phyloP scores from a whole-genome alignment of 2,113 vertebrate genomes.

The Malurus melanocephalus region DNA sequence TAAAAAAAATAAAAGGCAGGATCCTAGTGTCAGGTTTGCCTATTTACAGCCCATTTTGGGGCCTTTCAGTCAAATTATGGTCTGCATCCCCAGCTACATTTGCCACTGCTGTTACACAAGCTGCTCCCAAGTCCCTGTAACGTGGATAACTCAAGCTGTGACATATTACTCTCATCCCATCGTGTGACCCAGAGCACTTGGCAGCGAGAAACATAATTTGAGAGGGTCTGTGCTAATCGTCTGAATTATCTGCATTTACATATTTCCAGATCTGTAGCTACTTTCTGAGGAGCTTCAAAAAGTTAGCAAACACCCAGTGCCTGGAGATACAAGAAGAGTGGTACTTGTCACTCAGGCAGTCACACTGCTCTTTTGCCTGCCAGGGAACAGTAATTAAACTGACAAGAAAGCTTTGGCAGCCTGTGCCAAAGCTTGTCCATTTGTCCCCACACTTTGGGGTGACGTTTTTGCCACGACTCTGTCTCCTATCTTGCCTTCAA shows the following conservation, averaged over 20 bases:
- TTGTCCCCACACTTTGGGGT: slow-evolving; percentile 54
- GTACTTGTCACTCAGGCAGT: slow-evolving; percentile 51
- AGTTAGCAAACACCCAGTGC: slow-evolving; percentile 42
- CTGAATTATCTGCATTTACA: slow-evolving; percentile 31
- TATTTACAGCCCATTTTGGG: accelerated
- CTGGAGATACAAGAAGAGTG: slow-evolving; percentile 46
- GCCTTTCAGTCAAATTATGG: accelerated
- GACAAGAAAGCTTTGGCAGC: slow-evolving; percentile 51
- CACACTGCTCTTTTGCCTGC: slow-evolving; percentile 52
- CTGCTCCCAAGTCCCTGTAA: background rate
- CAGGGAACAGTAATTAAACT: slow-evolving; percentile 47
- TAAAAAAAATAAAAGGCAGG: background rate
- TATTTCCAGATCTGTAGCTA: slow-evolving; percentile 36
- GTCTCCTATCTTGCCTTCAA: slow-evolving; percentile 55
- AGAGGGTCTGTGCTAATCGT: slow-evolving; percentile 6
- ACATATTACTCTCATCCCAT: background rate
- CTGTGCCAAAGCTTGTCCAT: slow-evolving; percentile 37
- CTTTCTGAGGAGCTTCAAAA: slow-evolving; percentile 43
- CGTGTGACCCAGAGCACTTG: background rate
- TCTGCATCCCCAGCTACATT: background rate
- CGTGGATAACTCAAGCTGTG: background rate
- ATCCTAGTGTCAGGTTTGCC: background rate
- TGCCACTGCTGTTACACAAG: background rate
- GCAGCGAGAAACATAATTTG: background rate
- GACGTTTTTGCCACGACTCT: slow-evolving; percentile 7